Conservation (phyloP, 2,888 invertebrate species). For the Syrista parreyssii region DNA sequence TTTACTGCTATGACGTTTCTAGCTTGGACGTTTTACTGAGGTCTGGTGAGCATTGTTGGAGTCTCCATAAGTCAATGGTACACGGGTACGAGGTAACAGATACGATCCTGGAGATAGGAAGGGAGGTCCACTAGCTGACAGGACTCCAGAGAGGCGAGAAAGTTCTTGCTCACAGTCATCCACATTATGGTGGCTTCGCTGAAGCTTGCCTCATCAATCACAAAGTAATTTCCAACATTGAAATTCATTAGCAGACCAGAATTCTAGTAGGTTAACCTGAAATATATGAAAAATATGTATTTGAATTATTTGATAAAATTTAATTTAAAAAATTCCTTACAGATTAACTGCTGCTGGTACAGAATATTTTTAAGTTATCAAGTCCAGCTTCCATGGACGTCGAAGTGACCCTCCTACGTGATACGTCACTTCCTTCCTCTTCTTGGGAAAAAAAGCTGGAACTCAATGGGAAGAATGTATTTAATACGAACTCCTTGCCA, state of each 20-base stretch:
- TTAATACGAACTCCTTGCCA: constrained; percentile 16
- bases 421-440: constrained; percentile 23
- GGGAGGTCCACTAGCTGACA: constrained; percentile 21
- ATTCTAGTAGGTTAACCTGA: not conserved
- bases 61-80: constrained; percentile 8
- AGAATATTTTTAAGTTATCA: constrained; percentile 25
- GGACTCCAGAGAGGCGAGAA: constrained; percentile 24
- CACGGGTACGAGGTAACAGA: constrained; percentile 27
- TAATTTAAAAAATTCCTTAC: not conserved
- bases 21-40: constrained; percentile 19
- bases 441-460: constrained; percentile 19
- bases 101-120: constrained; percentile 27
- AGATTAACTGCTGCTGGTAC: not conserved
- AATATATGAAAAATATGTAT: not conserved
- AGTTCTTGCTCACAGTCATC: constrained; percentile 25
- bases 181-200: constrained; percentile 21
- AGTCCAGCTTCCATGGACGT: constrained; percentile 9
- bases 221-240: constrained; percentile 7
- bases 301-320: not conserved
- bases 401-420: constrained; percentile 15
- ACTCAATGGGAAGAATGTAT: constrained; percentile 10
- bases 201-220: constrained; percentile 23
- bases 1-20: constrained; percentile 23
- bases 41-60: constrained; percentile 15
- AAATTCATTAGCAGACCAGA: not conserved